phyloP scores from a whole-genome alignment of 2,888 invertebrate genomes.

The Eulithis prunata region DNA sequence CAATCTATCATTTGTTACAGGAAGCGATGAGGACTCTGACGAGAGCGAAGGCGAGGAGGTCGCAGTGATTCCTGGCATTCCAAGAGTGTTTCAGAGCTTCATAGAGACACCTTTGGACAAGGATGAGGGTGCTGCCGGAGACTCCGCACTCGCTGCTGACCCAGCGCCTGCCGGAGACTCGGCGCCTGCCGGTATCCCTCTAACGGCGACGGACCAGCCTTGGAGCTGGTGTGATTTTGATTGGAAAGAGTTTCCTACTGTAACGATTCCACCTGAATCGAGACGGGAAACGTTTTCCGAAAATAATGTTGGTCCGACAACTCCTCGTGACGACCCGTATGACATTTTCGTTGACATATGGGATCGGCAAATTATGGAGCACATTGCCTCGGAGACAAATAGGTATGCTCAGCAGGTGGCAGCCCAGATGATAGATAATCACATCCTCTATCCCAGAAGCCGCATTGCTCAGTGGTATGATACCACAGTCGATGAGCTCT shows the following conservation, averaged over 20 bases:
- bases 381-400: slow-evolving; percentile 45
- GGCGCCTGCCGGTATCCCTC: slow-evolving; percentile 7
- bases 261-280: slow-evolving; percentile 26
- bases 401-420: slow-evolving; percentile 46
- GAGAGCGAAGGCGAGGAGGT: slow-evolving; percentile 11
- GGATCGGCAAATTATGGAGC: slow-evolving; percentile 45
- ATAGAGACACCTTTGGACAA: slow-evolving; percentile 23
- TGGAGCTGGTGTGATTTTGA: slow-evolving; percentile 22
- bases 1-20: slow-evolving; percentile 19
- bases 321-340: slow-evolving; percentile 36
- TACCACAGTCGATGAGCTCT: slow-evolving; percentile 34
- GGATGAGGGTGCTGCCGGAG: slow-evolving; percentile 11
- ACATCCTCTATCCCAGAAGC: slow-evolving; percentile 30
- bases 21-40: slow-evolving; percentile 21
- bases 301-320: slow-evolving; percentile 38
- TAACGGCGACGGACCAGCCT: slow-evolving; percentile 23
- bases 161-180: slow-evolving; percentile 6
- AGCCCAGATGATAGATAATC: no score
- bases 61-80: slow-evolving; percentile 12
- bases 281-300: slow-evolving; percentile 37
- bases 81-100: slow-evolving; percentile 11
- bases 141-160: not conserved
- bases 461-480: slow-evolving; percentile 32
- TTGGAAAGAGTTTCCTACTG: slow-evolving; percentile 34
- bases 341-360: slow-evolving; percentile 45